Conservation (phyloP, 2,797 vertebrate genomes). For the Momotus momota region DNA sequence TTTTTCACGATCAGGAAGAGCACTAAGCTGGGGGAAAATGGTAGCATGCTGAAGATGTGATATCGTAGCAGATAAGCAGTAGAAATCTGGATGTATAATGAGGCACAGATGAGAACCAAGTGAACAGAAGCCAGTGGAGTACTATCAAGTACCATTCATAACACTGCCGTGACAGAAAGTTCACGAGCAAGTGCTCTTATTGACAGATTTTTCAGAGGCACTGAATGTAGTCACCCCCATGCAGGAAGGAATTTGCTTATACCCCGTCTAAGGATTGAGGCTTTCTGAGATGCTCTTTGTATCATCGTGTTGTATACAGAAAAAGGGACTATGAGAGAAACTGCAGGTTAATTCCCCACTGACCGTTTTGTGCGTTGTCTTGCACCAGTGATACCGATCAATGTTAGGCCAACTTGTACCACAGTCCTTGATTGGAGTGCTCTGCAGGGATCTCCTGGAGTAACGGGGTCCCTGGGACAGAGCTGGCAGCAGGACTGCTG, state of each 20-base stretch:
- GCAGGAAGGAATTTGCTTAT: neutral
- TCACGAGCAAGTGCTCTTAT: neutral
- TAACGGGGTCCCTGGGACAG: neutral
- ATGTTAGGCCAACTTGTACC: neutral
- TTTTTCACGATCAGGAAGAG: neutral
- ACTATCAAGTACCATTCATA: neutral
- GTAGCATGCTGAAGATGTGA: neutral
- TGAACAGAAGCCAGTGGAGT: neutral
- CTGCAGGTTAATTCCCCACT: neutral
- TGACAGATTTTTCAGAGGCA: neutral
- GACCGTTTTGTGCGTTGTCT: accelerated
- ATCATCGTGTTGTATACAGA: neutral
- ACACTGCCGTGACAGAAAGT: neutral
- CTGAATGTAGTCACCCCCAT: neutral
- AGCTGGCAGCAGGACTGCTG: neutral
- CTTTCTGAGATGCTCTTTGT: neutral
- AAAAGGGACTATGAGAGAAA: neutral
- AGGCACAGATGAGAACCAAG: neutral
- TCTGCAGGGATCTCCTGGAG: neutral
- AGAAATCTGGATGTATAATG: neutral
- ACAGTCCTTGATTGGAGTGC: too few relatives aligned
- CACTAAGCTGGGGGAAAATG: neutral
- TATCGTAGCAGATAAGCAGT: neutral
- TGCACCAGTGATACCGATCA: neutral
- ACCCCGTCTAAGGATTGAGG: neutral